These are phyloP conservation scores for Megaustenia siamemsis DNA, from an alignment of 2,888 invertebrate species.

Conservation along the genomic window DNA sequence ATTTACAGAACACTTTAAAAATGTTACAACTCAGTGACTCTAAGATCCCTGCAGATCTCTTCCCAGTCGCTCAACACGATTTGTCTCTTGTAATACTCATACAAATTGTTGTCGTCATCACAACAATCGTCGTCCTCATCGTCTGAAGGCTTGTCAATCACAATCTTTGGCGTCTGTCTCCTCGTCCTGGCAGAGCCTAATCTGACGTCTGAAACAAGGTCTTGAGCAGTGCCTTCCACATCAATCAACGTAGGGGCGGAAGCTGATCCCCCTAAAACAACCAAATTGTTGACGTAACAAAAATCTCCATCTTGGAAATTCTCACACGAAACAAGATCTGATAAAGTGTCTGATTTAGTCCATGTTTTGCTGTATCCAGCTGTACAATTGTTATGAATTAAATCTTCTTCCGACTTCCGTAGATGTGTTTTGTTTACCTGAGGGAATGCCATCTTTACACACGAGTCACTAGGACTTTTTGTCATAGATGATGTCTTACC, in stretches of 20 bases:
- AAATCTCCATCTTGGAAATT: background rate
- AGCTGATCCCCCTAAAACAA: slow-evolving; percentile 12
- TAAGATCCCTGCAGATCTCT: slow-evolving; percentile 50
- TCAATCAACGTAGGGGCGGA: slow-evolving; percentile 32
- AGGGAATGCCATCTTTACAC: background rate
- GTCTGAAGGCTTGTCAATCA: slow-evolving; percentile 48
- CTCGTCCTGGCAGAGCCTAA: background rate
- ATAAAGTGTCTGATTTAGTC: slow-evolving; percentile 12
- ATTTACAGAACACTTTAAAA: no score
- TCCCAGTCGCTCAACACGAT: slow-evolving; percentile 54
- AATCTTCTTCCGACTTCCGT: slow-evolving; percentile 39
- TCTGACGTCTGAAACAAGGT: background rate
- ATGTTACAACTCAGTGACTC: slow-evolving; percentile 40
- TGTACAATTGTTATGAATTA: slow-evolving; percentile 9
- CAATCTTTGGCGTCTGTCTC: slow-evolving; percentile 43
- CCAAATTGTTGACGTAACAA: slow-evolving; percentile 7
- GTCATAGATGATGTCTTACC: background rate
- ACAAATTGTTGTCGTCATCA: slow-evolving; percentile 21
- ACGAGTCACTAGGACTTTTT: slow-evolving; percentile 8
- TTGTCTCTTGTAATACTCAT: slow-evolving; percentile 43
- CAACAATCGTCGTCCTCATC: slow-evolving; percentile 38
- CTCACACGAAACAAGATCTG: slow-evolving; percentile 23
- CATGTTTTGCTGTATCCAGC: background rate
- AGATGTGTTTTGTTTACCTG: background rate
- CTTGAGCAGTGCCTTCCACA: background rate